These are phyloP conservation scores for Cetoscarus ocellatus DNA, from an alignment of 2,797 vertebrate genomes.

Conservation along the genomic window DNA sequence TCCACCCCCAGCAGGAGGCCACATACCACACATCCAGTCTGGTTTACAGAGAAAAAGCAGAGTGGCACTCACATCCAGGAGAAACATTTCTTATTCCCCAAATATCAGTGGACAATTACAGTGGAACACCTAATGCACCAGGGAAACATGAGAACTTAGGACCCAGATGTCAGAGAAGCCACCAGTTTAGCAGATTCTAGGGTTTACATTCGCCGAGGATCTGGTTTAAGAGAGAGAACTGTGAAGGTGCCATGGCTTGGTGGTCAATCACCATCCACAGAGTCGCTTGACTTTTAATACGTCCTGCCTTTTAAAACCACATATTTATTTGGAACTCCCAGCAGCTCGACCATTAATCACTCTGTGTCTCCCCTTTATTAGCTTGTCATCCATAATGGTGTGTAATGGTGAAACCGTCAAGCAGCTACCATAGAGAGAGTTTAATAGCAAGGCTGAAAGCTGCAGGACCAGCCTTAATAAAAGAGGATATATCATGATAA, in stretches of 20 bases:
- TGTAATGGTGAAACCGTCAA: slow-evolving; percentile 39
- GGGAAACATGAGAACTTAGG: slow-evolving; percentile 50
- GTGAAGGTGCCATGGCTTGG: slow-evolving; percentile 43
- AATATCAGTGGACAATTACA: slow-evolving; percentile 76
- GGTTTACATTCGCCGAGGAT: slow-evolving; percentile 24
- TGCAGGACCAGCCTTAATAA: slow-evolving; percentile 25
- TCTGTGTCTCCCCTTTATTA: slow-evolving; percentile 60
- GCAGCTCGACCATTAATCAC: slow-evolving; percentile 66
- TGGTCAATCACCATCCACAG: slow-evolving; percentile 49
- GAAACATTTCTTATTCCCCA: slow-evolving; percentile 74
- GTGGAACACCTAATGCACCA: slow-evolving; percentile 38
- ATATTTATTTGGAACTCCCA: slow-evolving; percentile 65
- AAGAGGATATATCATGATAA: slow-evolving; percentile 15
- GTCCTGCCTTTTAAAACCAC: slow-evolving; percentile 47
- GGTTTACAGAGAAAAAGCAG: slow-evolving; percentile 43
- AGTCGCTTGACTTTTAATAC: slow-evolving; percentile 56
- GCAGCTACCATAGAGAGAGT: slow-evolving; percentile 26
- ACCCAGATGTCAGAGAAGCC: slow-evolving; percentile 33
- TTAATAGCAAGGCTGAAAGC: slow-evolving; percentile 25
- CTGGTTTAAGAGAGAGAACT: slow-evolving; percentile 24
- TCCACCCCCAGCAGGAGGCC: slow-evolving; percentile 52
- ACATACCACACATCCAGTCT: slow-evolving; percentile 68
- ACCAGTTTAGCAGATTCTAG: slow-evolving; percentile 32
- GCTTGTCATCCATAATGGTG: slow-evolving; percentile 56
- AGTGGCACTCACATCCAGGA: slow-evolving; percentile 68